Evolutionary conservation across 37 sponge, comb jelly and placozoan species (phyloP).

Genomic region (Halisarca cf. caerulea): DNA sequence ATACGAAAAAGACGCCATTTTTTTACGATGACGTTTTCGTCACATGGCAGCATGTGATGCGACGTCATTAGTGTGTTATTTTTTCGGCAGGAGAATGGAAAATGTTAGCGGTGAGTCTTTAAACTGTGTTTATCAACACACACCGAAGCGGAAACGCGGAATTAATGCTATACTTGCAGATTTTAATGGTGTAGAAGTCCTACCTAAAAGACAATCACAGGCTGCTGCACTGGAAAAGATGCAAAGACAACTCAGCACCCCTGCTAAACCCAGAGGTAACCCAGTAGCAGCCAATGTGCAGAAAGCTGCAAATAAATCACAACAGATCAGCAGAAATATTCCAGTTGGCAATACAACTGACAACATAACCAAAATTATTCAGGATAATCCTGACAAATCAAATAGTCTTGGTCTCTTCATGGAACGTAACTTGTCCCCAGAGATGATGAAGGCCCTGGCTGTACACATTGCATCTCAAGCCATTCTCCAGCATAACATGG

Average conservation of each 20-base stretch:
- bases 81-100: too few species aligned
- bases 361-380: not conserved
- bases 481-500: too few species aligned
- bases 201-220: not conserved
- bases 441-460: not conserved
- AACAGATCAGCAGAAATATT: not conserved
- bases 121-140: constrained; percentile 12
- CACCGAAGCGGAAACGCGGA: not conserved
- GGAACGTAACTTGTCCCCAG: not conserved
- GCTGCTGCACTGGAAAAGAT: not conserved
- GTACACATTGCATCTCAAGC: not conserved
- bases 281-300: not conserved
- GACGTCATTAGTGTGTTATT: too few species aligned
- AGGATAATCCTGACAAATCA: not conserved
- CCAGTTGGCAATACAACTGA: not conserved
- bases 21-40: too few species aligned
- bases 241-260: not conserved
- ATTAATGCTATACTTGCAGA: not conserved
- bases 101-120: not conserved
- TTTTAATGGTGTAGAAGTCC: not conserved
- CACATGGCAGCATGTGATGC: too few species aligned
- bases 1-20: too few species aligned
- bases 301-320: not conserved
- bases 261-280: not conserved
- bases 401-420: not conserved